Percentiles rank a stretch among this genome's conserved stretches.
Conservation (phyloP, 2,113 vertebrate species). For the Empidonax traillii region DNA sequence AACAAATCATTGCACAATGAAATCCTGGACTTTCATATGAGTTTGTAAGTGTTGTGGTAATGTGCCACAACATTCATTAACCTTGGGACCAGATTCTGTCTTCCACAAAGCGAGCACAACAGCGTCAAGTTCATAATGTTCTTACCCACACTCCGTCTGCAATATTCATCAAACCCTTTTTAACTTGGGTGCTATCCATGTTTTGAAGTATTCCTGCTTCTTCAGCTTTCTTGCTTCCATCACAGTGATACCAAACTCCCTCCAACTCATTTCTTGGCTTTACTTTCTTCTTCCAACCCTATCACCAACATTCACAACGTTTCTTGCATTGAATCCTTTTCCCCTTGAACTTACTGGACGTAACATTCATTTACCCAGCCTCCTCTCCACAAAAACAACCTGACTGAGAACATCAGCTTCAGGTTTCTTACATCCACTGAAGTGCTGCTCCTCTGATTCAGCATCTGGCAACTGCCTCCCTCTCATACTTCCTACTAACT, state of each 20-base stretch:
- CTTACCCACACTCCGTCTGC: conserved; percentile 15
- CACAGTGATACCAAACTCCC: not conserved
- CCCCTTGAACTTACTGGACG: not conserved
- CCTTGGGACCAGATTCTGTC: conserved; percentile 11
- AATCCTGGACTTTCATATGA: not conserved
- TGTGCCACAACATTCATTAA: conserved; percentile 9
- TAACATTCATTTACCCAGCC: not conserved
- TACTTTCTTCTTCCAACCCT: not conserved
- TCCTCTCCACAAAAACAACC: not conserved
- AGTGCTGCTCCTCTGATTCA: conserved; percentile 7
- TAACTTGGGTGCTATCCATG: conserved; percentile 28
- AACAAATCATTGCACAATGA: not conserved
- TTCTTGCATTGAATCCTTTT: not conserved
- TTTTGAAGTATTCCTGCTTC: conserved; percentile 17
- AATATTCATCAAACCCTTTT: conserved; percentile 39
- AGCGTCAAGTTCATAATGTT: conserved; percentile 12
- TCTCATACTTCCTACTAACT: not conserved
- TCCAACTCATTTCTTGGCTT: not conserved
- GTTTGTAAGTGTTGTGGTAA: not conserved
- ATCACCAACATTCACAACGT: not conserved
- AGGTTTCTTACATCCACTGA: not conserved
- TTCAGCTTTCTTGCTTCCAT: conserved; percentile 24
- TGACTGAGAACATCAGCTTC: not conserved
- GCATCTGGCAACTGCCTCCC: not conserved
- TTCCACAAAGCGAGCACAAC: conserved; percentile 1